phyloP scores from a whole-genome alignment of 2,888 invertebrate species.

The Pandemis heparana region DNA sequence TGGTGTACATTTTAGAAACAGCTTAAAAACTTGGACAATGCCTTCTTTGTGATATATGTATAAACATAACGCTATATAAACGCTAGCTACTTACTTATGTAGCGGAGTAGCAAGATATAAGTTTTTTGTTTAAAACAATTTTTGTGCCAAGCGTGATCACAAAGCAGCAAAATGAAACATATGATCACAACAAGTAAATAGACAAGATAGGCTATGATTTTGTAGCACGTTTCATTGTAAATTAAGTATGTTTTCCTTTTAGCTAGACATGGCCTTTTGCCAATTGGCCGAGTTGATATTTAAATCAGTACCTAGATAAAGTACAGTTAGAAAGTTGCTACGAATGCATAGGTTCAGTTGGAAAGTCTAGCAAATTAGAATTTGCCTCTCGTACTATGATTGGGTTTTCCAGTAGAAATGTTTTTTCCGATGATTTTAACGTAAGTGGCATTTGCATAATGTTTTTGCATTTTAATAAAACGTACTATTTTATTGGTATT shows the following conservation, averaged over 20 bases:
- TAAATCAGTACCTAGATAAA: conserved; percentile 48
- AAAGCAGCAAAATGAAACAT: not conserved
- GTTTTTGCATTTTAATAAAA: not conserved
- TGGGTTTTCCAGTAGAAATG: not conserved
- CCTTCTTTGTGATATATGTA: too few relatives aligned
- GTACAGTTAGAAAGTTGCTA: conserved; percentile 50
- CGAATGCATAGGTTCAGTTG: conserved; percentile 8
- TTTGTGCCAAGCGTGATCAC: too few relatives aligned
- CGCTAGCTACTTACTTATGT: too few relatives aligned
- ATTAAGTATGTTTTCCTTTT: conserved; percentile 3
- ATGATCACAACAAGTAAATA: not conserved
- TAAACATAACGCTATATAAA: too few relatives aligned
- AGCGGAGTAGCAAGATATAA: too few relatives aligned
- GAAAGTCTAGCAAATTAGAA: conserved; percentile 29
- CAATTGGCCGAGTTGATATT: conserved; percentile 48
- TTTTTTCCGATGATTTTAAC: not conserved
- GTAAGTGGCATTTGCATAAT: not conserved
- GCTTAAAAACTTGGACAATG: too few relatives aligned
- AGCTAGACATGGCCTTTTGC: conserved; percentile 46
- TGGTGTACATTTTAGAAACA: too few relatives aligned
- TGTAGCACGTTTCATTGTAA: not conserved
- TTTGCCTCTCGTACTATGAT: conserved; percentile 3
- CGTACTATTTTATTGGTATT: too few relatives aligned
- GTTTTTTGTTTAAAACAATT: too few relatives aligned
- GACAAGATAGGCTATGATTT: not conserved